Evolutionary conservation across 1,140 invertebrate genomes (phyloP).

Genomic region (Drosophila sechellia): DNA sequence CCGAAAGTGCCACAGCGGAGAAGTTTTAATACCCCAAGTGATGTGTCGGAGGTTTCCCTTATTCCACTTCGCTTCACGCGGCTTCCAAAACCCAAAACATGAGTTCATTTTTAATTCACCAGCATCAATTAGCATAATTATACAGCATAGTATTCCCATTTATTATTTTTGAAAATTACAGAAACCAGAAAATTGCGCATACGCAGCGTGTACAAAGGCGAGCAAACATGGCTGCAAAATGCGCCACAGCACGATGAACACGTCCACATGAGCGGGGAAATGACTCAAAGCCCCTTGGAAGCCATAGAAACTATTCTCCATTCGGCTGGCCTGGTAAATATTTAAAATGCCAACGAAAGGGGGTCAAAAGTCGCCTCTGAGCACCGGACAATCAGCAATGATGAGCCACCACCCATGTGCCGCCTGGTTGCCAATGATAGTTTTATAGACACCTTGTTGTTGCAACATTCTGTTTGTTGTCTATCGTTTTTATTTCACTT

Average conservation of each 20-base stretch:
- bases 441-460: conserved; percentile 13
- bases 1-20: conserved; percentile 15
- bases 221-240: conserved; percentile 16
- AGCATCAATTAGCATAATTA: no score
- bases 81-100: no score
- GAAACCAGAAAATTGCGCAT: conserved; percentile 22
- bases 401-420: conserved; percentile 11
- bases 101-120: no score
- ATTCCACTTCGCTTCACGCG: background rate
- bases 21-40: conserved; percentile 21
- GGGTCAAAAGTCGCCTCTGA: conserved; percentile 9
- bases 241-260: conserved; percentile 33
- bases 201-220: conserved; percentile 3
- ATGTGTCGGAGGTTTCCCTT: background rate
- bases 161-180: background rate
- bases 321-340: conserved; percentile 60
- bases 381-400: conserved; percentile 21
- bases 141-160: background rate
- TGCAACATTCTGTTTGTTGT: conserved; percentile 22
- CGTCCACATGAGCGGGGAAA: conserved; percentile 38
- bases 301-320: conserved; percentile 2
- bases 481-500: conserved; percentile 45
- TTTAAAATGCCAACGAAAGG: conserved; percentile 63
- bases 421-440: conserved; percentile 44
- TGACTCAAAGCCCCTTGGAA: background rate